phyloP scores from a whole-genome alignment of 2,797 vertebrate species.

The Nannoperca obscura region DNA sequence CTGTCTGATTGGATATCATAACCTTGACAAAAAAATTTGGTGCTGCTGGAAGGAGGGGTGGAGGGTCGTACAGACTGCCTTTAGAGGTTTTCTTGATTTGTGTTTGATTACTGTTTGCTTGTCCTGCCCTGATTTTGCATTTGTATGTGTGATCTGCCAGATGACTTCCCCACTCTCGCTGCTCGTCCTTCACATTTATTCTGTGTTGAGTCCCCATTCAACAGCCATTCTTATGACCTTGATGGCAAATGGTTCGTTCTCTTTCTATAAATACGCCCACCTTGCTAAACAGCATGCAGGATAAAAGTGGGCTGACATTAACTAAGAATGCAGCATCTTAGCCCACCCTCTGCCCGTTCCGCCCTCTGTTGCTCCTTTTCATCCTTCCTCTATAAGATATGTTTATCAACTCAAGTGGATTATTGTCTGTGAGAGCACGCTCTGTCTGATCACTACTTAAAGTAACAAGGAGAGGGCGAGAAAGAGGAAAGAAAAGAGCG shows the following conservation, averaged over 20 bases:
- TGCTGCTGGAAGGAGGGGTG: neutral
- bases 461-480: conserved; percentile 12
- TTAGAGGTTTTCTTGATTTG: conserved; percentile 19
- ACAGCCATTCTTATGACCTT: conserved; percentile 48
- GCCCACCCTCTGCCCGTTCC: neutral
- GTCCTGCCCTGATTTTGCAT: conserved; percentile 23
- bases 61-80: neutral
- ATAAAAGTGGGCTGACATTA: conserved; percentile 16
- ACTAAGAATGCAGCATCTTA: conserved; percentile 5
- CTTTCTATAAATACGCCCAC: conserved; percentile 15
- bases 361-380: conserved; percentile 17
- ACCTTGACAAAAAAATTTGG: conserved; percentile 40
- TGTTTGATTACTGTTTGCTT: conserved; percentile 23
- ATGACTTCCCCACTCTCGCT: neutral
- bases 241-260: conserved; percentile 12
- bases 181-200: conserved; percentile 7
- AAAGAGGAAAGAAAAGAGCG: conserved; percentile 12
- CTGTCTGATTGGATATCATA: conserved; percentile 44
- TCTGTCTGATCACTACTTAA: conserved; percentile 41
- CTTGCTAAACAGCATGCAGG: neutral
- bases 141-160: conserved; percentile 2
- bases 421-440: conserved; percentile 31
- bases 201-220: neutral
- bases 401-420: conserved; percentile 51
- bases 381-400: conserved; percentile 21